Percentiles rank a stretch among this genome's conserved stretches.
These are phyloP conservation scores for Hetaerina americana DNA, from an alignment of 1,140 invertebrate species.

Conservation along the genomic window DNA sequence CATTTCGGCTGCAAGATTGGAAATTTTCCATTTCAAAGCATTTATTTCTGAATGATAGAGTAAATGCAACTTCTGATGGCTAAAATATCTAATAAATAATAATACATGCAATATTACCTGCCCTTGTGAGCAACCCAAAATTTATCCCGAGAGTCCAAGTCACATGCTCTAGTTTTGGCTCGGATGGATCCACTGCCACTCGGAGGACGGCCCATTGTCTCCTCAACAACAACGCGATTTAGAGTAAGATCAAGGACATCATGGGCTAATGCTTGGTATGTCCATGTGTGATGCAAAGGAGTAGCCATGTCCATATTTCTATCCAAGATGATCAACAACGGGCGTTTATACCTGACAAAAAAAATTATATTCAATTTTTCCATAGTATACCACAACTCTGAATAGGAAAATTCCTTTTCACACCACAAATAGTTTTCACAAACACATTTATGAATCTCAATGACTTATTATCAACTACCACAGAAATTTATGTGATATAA, in stretches of 20 bases:
- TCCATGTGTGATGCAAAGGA: constrained; percentile 98
- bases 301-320: constrained; percentile 94
- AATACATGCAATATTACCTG: constrained; percentile 21
- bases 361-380: constrained; percentile 3
- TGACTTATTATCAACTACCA: too few species aligned
- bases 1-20: too few species aligned
- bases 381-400: too few species aligned
- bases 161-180: constrained; percentile 75
- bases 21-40: too few species aligned
- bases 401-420: too few species aligned
- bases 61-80: too few species aligned
- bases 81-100: too few species aligned
- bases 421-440: too few species aligned
- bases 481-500: too few species aligned
- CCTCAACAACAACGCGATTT: constrained; percentile 75
- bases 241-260: constrained; percentile 85
- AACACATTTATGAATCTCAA: too few species aligned
- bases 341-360: constrained; percentile 73
- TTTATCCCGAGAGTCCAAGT: constrained; percentile 74
- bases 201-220: constrained; percentile 36
- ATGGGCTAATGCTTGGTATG: constrained; percentile 93
- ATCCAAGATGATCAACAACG: constrained; percentile 85
- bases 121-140: constrained; percentile 92
- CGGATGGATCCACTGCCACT: constrained; percentile 38
- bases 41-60: too few species aligned